Evolutionary conservation across 2,888 invertebrate genomes (phyloP), one percentile per base, ranked within the genome.

Genomic region (Harpagoxenus sublaevis): DNA sequence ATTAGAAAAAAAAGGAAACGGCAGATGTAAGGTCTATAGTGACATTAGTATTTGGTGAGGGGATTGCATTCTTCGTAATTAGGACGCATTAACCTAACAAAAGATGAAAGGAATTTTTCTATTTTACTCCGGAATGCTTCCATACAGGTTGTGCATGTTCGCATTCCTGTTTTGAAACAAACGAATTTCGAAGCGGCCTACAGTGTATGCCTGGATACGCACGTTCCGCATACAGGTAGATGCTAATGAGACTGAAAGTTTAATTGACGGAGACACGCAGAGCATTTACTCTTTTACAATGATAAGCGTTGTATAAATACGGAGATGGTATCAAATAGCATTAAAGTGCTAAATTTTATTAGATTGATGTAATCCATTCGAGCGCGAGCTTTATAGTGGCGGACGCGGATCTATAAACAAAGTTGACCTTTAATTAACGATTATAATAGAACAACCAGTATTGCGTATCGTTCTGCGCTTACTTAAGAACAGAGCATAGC

Each of bases 11-110:
- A 31, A 66, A 83, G 84, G 63, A 87, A 83, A 86, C 75, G 74
- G 63, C 84, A 91, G 88, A 82, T 82, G 63, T 85, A 92, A 90
- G 91, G 92, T 93, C 92, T 91, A 92, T 91, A 93, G 88, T 92
- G 91, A 90, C 89, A 87, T 92, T 93, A 92, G 92, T 91, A 94
- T 91, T 91, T 92, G 94, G 94, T 94, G 94, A 94, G 93, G 95
- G 95, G 93, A 93, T 91, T 93, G 93, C 89, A 91, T 92, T 92
- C 82, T 92, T 90, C 89, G 91, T 92, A 73, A 81, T 73, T 81
- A 73, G 35, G 74, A 84, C 42, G 71, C 73, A 51, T 81, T 73
- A 81, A 60, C 9, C 23, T 45, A 48, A 73, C 66, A 42, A 78
- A 55, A 66, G 23, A 77, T 31, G 39, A 66, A 66, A 89, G 48